Percentiles rank a stretch among this genome's conserved stretches.
Conservation (phyloP, 2,888 invertebrate genomes). For the Scrobipalpa atriplicella region DNA sequence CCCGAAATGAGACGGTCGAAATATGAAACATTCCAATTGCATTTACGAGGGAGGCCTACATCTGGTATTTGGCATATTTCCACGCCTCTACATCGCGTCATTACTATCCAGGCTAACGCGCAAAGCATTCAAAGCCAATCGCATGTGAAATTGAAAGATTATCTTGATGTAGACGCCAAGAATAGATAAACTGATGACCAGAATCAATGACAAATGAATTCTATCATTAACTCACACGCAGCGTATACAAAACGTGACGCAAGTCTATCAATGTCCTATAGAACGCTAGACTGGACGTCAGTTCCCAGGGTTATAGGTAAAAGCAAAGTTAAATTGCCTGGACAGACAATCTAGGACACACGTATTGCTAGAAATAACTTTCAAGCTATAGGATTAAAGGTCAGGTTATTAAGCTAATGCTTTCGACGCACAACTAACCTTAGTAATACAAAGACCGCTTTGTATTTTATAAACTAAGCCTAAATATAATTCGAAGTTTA, state of each 20-base stretch:
- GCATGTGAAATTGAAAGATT: conserved; percentile 16
- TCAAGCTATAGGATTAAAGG: not conserved
- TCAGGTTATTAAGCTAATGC: not conserved
- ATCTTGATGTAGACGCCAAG: conserved; percentile 1
- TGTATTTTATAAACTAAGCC: not conserved
- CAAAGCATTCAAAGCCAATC: conserved; percentile 14
- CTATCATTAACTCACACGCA: conserved; percentile 14
- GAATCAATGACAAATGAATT: conserved; percentile 6
- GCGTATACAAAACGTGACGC: conserved; percentile 6
- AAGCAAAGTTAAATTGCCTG: conserved; percentile 6
- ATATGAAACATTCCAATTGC: not conserved
- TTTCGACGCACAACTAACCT: not conserved
- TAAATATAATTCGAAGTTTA: conserved; percentile 26
- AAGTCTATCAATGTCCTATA: conserved; percentile 17
- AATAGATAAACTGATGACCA: not conserved
- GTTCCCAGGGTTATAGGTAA: conserved; percentile 4
- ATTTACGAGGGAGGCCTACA: not conserved
- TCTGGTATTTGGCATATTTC: not conserved
- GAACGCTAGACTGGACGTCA: not conserved
- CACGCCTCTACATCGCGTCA: not conserved
- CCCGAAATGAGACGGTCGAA: not conserved
- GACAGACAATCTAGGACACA: not conserved
- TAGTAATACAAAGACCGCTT: not conserved
- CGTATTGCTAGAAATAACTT: not conserved
- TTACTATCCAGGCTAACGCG: conserved; percentile 27